A percentile compares a stretch with the other conserved stretches of the same genome.
Evolutionary conservation across 2,113 vertebrate genomes (phyloP).

Genomic region (Ancistrus triradiatus): DNA sequence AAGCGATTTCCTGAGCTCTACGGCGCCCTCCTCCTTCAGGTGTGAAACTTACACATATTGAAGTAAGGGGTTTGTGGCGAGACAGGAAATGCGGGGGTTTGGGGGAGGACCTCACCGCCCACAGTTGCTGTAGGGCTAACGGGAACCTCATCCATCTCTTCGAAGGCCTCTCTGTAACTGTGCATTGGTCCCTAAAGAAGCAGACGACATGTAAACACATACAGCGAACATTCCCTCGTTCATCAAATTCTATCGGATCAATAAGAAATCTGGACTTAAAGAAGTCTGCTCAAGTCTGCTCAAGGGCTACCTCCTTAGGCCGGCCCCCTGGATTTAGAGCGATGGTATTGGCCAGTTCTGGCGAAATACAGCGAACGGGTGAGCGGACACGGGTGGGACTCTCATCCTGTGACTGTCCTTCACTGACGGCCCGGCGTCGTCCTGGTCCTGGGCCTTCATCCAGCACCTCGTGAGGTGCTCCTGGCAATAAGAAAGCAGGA

Average conservation of each 20-base stretch:
- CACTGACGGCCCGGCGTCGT: constrained; percentile 72
- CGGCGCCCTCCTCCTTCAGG: constrained; percentile 60
- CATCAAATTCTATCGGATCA: too few relatives aligned
- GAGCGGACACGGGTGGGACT: constrained; percentile 76
- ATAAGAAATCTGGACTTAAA: not conserved
- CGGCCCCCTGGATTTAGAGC: constrained; percentile 92
- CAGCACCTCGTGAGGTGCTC: constrained; percentile 72
- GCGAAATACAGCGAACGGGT: constrained; percentile 85
- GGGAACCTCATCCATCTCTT: constrained; percentile 82
- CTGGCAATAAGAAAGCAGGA: constrained; percentile 56
- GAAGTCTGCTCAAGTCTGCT: not conserved
- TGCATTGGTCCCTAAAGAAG: constrained; percentile 84
- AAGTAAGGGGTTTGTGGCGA: constrained; percentile 78
- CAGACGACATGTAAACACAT: constrained; percentile 38
- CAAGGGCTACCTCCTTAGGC: constrained; percentile 86
- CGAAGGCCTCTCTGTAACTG: constrained; percentile 96
- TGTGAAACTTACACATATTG: constrained; percentile 72
- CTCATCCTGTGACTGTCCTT: constrained; percentile 78
- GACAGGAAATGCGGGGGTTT: constrained; percentile 75
- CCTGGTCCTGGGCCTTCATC: constrained; percentile 65
- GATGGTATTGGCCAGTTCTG: constrained; percentile 89
- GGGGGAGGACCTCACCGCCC: constrained; percentile 86
- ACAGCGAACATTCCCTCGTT: too few relatives aligned
- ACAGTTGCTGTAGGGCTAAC: constrained; percentile 72
- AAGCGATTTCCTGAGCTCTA: constrained; percentile 53